Percentiles rank a stretch among this genome's conserved stretches.
These are phyloP conservation scores for Ahaetulla prasina DNA, from an alignment of 2,113 vertebrate genomes.

Conservation along the genomic window DNA sequence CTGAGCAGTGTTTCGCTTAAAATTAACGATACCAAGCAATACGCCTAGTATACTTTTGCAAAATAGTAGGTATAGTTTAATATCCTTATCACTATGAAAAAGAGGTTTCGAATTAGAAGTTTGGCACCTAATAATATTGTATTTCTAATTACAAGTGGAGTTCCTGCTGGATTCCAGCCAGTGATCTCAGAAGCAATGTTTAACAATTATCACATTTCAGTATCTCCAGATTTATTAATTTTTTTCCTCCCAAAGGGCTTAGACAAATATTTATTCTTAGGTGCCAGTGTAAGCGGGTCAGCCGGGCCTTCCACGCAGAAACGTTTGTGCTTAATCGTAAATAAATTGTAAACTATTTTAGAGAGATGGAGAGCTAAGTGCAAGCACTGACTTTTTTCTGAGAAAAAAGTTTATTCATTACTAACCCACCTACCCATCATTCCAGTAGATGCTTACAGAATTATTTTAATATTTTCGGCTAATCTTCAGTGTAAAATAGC, in stretches of 20 bases:
- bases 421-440: neutral
- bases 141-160: neutral
- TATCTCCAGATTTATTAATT: neutral
- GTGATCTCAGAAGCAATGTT: neutral
- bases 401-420: neutral
- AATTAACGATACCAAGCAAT: neutral
- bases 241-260: neutral
- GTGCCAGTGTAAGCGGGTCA: neutral
- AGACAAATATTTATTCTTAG: neutral
- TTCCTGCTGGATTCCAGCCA: neutral
- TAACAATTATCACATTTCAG: neutral
- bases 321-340: neutral
- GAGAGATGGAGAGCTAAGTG: neutral
- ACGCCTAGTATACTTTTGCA: slow-evolving; percentile 19
- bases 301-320: neutral
- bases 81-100: neutral
- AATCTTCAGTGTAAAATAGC: neutral
- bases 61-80: neutral
- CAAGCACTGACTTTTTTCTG: neutral
- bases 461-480: neutral
- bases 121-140: neutral
- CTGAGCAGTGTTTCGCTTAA: neutral
- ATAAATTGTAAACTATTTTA: neutral
- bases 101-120: slow-evolving; percentile 17
- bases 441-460: neutral